These are phyloP conservation scores for Tetramorium parvispinum DNA, from an alignment of 1,140 invertebrate species.

Conservation along the genomic window DNA sequence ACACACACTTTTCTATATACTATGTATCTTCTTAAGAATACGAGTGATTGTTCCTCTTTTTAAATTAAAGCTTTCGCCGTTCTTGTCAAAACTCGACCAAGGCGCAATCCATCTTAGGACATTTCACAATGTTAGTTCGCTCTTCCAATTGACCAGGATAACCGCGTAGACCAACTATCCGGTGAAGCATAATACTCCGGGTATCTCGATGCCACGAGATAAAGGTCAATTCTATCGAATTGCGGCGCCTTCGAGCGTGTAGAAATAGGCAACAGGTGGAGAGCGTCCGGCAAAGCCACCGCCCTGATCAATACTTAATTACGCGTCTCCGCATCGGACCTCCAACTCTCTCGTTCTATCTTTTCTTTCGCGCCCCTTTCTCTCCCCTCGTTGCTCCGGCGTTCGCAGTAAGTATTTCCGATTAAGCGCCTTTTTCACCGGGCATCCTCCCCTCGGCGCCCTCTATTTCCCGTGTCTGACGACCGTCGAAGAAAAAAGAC, in stretches of 20 bases:
- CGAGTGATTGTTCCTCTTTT: background rate
- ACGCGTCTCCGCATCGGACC: conserved; percentile 71
- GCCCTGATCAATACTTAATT: conserved; percentile 83
- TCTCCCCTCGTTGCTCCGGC: background rate
- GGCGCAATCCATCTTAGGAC: background rate
- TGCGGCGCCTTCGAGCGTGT: conserved; percentile 53
- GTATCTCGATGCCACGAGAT: conserved; percentile 59
- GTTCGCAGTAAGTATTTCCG: conserved; percentile 56
- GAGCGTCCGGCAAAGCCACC: conserved; percentile 74
- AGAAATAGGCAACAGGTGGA: conserved; percentile 80
- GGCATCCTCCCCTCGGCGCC: too few relatives aligned
- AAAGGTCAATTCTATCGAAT: conserved; percentile 75
- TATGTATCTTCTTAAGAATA: background rate
- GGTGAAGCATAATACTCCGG: conserved; percentile 40
- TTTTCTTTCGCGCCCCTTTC: conserved; percentile 27
- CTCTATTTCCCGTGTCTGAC: background rate
- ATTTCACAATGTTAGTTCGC: background rate
- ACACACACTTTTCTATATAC: background rate
- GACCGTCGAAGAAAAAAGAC: conserved; percentile 8
- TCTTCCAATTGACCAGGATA: conserved; percentile 43
- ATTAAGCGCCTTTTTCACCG: conserved; percentile 44
- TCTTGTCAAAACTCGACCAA: background rate
- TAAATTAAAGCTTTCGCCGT: background rate
- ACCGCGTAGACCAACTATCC: conserved; percentile 51
- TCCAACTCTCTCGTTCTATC: conserved; percentile 23